Conservation (phyloP, 2,888 invertebrate species). For the Nesidiocoris tenuis region DNA sequence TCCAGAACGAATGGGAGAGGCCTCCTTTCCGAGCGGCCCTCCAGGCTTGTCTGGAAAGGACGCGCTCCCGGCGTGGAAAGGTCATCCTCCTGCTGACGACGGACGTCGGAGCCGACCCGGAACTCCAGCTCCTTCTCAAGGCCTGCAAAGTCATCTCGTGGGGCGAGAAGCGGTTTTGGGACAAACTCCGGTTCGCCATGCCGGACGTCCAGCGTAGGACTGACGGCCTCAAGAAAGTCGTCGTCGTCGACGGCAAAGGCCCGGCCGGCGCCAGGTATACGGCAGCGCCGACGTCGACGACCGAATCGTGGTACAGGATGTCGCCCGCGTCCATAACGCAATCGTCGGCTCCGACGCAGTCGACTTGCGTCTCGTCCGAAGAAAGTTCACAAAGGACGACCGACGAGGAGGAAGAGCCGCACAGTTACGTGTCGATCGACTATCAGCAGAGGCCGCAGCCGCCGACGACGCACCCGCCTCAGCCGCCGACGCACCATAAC, state of each 20-base stretch:
- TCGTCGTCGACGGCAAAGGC: slow-evolving; percentile 57
- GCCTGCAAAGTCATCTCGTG: slow-evolving; percentile 79
- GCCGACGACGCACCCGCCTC: neutral
- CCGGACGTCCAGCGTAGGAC: slow-evolving; percentile 65
- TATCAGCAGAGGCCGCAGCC: slow-evolving; percentile 50
- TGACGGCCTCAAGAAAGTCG: slow-evolving; percentile 44
- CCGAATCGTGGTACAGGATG: slow-evolving; percentile 64
- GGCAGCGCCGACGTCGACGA: slow-evolving; percentile 67
- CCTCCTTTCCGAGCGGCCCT: slow-evolving; percentile 87
- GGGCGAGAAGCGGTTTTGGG: slow-evolving; percentile 93
- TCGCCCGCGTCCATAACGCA: slow-evolving; percentile 53
- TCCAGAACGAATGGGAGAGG: slow-evolving; percentile 90
- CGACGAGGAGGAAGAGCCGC: slow-evolving; percentile 63
- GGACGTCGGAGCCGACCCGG: slow-evolving; percentile 77
- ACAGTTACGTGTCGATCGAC: slow-evolving; percentile 69
- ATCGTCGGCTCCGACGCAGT: slow-evolving; percentile 51
- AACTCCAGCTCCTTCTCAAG: slow-evolving; percentile 85
- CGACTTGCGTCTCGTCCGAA: slow-evolving; percentile 52
- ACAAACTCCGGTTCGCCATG: slow-evolving; percentile 84
- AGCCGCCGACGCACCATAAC: neutral
- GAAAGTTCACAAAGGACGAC: slow-evolving; percentile 57
- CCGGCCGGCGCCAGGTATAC: slow-evolving; percentile 66
- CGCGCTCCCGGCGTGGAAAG: slow-evolving; percentile 81
- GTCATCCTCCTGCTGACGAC: slow-evolving; percentile 80
- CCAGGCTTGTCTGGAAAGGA: slow-evolving; percentile 81